These are phyloP conservation scores for Aphodius granarius DNA, from an alignment of 2,888 invertebrate species.

Conservation along the genomic window DNA sequence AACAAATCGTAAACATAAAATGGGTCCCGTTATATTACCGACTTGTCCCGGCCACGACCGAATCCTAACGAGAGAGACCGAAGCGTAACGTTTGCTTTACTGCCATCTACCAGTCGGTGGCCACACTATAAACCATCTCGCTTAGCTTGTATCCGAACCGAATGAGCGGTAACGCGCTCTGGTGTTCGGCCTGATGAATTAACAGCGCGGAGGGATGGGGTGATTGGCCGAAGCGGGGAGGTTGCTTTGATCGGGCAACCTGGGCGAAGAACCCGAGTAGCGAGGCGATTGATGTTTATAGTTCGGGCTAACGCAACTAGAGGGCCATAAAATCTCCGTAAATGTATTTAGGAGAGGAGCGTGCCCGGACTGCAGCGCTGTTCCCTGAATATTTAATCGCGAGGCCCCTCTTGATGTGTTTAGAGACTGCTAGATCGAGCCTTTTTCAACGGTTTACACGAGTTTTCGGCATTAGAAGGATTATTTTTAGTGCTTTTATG, in stretches of 20 bases:
- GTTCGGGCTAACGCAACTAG: constrained; percentile 28
- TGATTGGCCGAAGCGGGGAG: not conserved
- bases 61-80: constrained; percentile 20
- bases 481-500: not conserved
- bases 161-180: constrained; percentile 7
- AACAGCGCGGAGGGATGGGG: not conserved
- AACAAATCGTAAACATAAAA: constrained; percentile 47
- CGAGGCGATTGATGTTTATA: constrained; percentile 24
- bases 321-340: constrained; percentile 28
- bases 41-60: constrained; percentile 32
- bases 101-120: constrained; percentile 51
- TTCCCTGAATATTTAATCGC: constrained; percentile 19
- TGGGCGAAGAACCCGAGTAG: not conserved
- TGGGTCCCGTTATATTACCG: constrained; percentile 39
- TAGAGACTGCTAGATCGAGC: not conserved
- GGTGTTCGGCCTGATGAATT: not conserved
- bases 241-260: not conserved
- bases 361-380: constrained; percentile 15
- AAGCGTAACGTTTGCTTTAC: constrained; percentile 10
- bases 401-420: not conserved
- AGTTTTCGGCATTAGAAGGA: not conserved
- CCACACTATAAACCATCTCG: constrained; percentile 42
- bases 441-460: not conserved
- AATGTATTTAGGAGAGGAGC: constrained; percentile 22
- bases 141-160: constrained; percentile 30